Base-by-base conservation (phyloP, 1,140 invertebrate genomes). In the Dendrolimus punctatus region DNA sequence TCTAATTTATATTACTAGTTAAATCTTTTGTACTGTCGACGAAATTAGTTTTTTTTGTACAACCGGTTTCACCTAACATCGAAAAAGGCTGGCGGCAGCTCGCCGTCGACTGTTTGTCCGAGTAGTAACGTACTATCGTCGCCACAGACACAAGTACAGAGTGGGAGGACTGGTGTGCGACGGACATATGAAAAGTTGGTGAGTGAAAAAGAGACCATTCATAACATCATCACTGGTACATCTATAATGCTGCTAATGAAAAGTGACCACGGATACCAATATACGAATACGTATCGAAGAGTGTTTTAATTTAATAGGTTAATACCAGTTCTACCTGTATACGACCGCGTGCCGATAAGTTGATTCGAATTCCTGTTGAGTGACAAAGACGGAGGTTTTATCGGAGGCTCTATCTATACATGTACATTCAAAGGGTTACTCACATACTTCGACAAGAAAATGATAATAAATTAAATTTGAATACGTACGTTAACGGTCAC, bases 321-420 rank as follows among this genome's bases (percentile, higher is more conserved):
- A 73, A 79, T 80, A 83, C 78, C 60, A 76, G 81, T 85, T 80
- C 79, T 80, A 85, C 80, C 74, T 83, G 80, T 78, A 64, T 62
- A 58, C 53, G 57, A 58, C 71, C 62, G 72, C 72, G 71, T 75
- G 67, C 76, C 70, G 67, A 79, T 81, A 81, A 80, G 75, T 76
- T 74, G 76, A 85, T 81, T 81, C 74, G 70, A 80, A 85, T 85
- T 83, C 81, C 76, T 75, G 67, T 62, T 54, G 81, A 79, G 80
- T 74, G 80, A 83, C 76, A 83, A 85, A 80, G 80, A 83, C 67
- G 49, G 69, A 80, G 66, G 73, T 66, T 75, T 68, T 60, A 55
- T 58, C 59, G 66, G 58, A 76, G 71, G 73, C 66, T 77, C 60
- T 70, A 70, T 77, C 60, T 70, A 70, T 62, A 64, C 55, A 54